A percentile compares a stretch with the other conserved stretches of the same genome.
Conservation (phyloP, 2,113 vertebrate genomes). For the Marmota monax region DNA sequence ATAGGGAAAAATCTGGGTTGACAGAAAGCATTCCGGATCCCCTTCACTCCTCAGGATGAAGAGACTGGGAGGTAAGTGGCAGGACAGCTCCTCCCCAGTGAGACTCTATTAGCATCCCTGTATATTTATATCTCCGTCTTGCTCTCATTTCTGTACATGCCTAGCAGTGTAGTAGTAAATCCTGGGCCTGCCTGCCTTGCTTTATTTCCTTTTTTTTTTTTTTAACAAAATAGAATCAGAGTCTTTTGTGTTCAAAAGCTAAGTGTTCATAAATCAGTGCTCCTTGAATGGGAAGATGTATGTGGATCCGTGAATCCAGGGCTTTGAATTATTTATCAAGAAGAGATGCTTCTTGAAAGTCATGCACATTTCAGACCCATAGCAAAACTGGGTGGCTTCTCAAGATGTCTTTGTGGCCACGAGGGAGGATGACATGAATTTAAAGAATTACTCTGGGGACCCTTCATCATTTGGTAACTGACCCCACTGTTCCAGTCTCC, state of each 20-base stretch:
- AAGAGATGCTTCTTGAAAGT: neutral
- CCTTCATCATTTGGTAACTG: neutral
- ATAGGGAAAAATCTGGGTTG: neutral
- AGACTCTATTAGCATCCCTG: neutral
- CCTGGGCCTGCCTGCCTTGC: neutral
- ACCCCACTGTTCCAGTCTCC: neutral
- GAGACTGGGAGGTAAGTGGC: neutral
- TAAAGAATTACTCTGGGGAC: neutral
- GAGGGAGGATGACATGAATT: neutral
- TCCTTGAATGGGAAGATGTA: constrained; percentile 31
- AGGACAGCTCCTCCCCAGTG: neutral
- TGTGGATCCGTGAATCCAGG: constrained; percentile 24
- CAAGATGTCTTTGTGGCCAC: neutral
- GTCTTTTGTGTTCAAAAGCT: constrained; percentile 64
- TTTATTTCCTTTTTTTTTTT: neutral
- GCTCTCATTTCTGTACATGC: neutral
- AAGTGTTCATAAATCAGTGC: constrained; percentile 54
- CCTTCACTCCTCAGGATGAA: neutral
- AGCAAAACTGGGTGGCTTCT: neutral
- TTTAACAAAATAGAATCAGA: constrained; percentile 55
- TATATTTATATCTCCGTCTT: neutral
- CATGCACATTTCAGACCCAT: neutral
- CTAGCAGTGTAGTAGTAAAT: neutral
- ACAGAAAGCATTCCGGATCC: neutral
- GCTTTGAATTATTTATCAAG: constrained; percentile 64